Evolutionary conservation across 2,888 invertebrate genomes (phyloP), one percentile per base, ranked within the genome.

Genomic region (Trichacis sp.): DNA sequence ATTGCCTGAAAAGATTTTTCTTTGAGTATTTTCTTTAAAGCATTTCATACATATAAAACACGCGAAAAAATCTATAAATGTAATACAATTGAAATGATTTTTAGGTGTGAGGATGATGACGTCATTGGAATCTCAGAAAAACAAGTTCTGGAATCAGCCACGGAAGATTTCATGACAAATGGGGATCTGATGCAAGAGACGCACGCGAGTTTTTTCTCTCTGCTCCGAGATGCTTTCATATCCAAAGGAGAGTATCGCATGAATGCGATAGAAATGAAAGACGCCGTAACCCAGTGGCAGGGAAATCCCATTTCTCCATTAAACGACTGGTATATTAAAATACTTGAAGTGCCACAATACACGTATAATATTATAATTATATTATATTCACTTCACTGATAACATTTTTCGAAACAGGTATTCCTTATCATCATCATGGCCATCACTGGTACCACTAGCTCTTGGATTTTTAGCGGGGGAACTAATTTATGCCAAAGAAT

Each of bases 311-410:
- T 93, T 47, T 93, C 93, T 1, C 92, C 93, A 0, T 85, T 93
- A 4, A 94, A 94, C 73, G 92, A 92, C 73, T 94, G 94, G 94
- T 93, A 91, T n/a, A n/a, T n/a, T n/a, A n/a, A n/a, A n/a, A n/a
- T n/a, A n/a, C n/a, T n/a, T n/a, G n/a, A n/a, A n/a, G n/a, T n/a
- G n/a, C n/a, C n/a, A n/a, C n/a, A n/a, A n/a, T n/a, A n/a, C n/a
- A n/a, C n/a, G n/a, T n/a, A n/a, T n/a, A n/a, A n/a, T n/a, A n/a
- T n/a, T n/a, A n/a, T n/a, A n/a, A n/a, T n/a, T n/a, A n/a, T n/a
- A n/a, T n/a, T n/a, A n/a, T n/a, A 33, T 33, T 11, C 33, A 9
- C n/a, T 15, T 1, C 11, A 58, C 3, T 43, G 29, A 47, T 18
- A 11, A 48, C n/a, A 33, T 15, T 43, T 51, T 45, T 49, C 15